Evolutionary conservation across 2,113 vertebrate species (phyloP).

Genomic region (Propithecus coquereli): DNA sequence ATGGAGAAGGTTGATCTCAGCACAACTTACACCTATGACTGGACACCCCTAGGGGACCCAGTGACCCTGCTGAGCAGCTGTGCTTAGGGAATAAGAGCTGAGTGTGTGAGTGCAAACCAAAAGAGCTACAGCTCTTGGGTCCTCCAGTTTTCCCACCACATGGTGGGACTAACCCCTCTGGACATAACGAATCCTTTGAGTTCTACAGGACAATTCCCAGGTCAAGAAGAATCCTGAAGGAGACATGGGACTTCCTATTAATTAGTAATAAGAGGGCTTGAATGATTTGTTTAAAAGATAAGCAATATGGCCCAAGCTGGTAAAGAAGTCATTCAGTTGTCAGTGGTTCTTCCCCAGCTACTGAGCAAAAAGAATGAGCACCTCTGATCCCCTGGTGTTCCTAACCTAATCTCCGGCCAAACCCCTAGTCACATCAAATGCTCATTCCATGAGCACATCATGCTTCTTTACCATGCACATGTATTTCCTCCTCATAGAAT

Average conservation of each 20-base stretch:
- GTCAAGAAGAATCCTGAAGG: background rate
- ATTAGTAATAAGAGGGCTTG: rapidly evolving
- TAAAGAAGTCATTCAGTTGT: too few species aligned
- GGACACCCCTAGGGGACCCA: background rate
- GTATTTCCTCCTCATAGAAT: background rate
- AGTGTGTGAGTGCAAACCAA: rapidly evolving
- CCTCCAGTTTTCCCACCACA: background rate
- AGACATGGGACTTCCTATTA: background rate
- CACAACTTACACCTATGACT: background rate
- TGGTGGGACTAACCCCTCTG: background rate
- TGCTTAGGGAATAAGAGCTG: background rate
- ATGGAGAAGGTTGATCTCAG: too few species aligned
- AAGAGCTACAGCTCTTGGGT: rapidly evolving
- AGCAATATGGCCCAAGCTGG: background rate
- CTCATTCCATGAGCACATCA: background rate
- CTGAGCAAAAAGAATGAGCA: background rate
- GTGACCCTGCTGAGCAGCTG: rapidly evolving
- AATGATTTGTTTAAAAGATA: background rate
- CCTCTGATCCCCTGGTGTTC: background rate
- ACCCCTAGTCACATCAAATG: rapidly evolving
- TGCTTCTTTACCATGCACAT: rapidly evolving
- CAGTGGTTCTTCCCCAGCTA: background rate
- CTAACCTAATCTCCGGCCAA: background rate
- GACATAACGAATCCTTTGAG: background rate
- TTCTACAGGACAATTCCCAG: background rate